Conservation (phyloP, 1,140 invertebrate genomes). For the Harpegnathos saltator region DNA sequence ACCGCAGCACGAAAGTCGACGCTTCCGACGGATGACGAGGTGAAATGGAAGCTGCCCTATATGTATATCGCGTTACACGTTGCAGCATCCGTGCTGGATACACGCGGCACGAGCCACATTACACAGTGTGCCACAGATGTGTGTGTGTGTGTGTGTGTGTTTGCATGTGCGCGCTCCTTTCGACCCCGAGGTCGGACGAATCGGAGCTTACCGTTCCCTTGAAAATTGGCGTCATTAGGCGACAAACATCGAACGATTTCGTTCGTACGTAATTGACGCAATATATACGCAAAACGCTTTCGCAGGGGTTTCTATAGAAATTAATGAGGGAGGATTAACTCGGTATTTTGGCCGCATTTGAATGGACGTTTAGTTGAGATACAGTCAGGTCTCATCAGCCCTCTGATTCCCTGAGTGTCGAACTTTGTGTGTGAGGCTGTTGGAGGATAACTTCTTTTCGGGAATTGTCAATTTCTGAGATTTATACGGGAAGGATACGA, state of each 20-base stretch:
- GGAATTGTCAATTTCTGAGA: conserved; percentile 9
- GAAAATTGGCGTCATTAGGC: conserved; percentile 21
- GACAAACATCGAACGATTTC: conserved; percentile 20
- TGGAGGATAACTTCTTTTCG: conserved; percentile 6
- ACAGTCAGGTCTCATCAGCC: too few species aligned
- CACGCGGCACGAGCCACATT: too few species aligned
- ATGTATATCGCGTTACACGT: conserved; percentile 14
- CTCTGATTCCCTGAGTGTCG: too few species aligned
- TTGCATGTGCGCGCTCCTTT: not conserved
- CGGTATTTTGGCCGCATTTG: too few species aligned
- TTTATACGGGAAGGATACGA: not conserved
- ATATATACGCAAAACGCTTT: not conserved
- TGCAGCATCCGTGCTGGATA: conserved; percentile 26
- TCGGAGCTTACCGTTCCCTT: not conserved
- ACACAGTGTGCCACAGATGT: too few species aligned
- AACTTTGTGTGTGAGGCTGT: too few species aligned
- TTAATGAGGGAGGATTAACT: not conserved
- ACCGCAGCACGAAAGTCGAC: conserved; percentile 30
- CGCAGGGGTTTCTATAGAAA: not conserved
- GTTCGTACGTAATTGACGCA: not conserved
- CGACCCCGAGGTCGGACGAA: conserved; percentile 7
- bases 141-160: not conserved
- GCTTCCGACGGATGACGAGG: conserved; percentile 31
- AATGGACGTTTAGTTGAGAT: too few species aligned
- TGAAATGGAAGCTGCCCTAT: conserved; percentile 29